Evolutionary conservation across 2,797 vertebrate species (phyloP), one percentile per base, ranked within the genome.

Genomic region (Nannoperca australis): DNA sequence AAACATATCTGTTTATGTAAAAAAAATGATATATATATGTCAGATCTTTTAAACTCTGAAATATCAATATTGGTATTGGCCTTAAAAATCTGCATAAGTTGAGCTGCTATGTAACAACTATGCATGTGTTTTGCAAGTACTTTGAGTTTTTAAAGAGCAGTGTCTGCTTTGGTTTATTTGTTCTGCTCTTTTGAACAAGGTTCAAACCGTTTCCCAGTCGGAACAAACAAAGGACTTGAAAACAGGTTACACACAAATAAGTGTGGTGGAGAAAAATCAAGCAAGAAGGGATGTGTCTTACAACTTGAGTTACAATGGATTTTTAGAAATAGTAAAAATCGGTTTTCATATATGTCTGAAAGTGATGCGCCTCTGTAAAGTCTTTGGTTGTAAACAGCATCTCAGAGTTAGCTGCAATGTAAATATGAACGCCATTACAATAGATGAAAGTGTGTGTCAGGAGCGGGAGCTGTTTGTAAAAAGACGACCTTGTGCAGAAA

Each of bases 401-500:
- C n/a, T 34, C 49, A 17, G 27, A 27, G 40, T 45, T 6, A 22
- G 8, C 63, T 50, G 54, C 50, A 50, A 60, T 69, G 55, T 75
- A 11, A 59, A 70, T 62, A n/a, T 59, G 60, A 82, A 56, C 17
- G 55, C 56, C n/a, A 7, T 53, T 62, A 70, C 40, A 7, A 34
- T 11, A 44, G 55, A 24, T 47, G 27, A 34, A 7, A 10, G 36
- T 55, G 59, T 72, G 56, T 53, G 44, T 62, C 51, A 36, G 55
- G 64, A 62, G 77, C 30, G 62, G 27, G 67, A 62, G 49, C 55
- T 87, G 88, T 90, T 92, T 92, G 88, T 85, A 56, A 79, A 87
- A 74, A 63, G 90, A 91, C 76, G 92, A 88, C 94, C 94, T 94
- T 93, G 93, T 83, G 84, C 84, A 62, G 84, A 91, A 85, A 88